These are phyloP conservation scores for Agrochola macilenta DNA, from an alignment of 2,888 invertebrate genomes.

Conservation along the genomic window DNA sequence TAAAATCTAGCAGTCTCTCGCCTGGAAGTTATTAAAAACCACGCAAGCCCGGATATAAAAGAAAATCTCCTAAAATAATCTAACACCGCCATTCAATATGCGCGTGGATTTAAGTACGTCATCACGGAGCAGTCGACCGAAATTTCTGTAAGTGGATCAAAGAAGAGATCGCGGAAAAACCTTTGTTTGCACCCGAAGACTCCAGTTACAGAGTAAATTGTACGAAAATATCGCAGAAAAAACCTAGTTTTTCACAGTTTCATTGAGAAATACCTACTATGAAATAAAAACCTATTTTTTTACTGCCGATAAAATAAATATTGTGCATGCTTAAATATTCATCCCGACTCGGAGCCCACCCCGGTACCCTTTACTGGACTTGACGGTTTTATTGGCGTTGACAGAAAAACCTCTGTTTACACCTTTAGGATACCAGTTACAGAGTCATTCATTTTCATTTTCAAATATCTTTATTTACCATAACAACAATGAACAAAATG, in stretches of 20 bases:
- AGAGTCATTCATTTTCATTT: background rate
- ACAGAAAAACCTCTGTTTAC: background rate
- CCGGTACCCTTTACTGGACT: background rate
- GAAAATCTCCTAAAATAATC: conserved; percentile 36
- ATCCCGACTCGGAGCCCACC: too few species aligned
- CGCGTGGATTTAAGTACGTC: conserved; percentile 49
- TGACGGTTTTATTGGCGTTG: too few species aligned
- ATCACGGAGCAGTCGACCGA: conserved; percentile 49
- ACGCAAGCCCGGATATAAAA: conserved; percentile 25
- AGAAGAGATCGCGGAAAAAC: conserved; percentile 12
- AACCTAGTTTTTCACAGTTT: background rate
- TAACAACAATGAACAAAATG: too few species aligned
- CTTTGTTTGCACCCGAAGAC: conserved; percentile 19
- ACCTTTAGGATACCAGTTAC: background rate
- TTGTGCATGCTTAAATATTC: background rate
- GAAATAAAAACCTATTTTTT: background rate
- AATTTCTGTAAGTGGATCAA: conserved; percentile 26
- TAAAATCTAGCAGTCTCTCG: background rate
- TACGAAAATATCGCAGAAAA: conserved; percentile 3
- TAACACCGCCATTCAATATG: conserved; percentile 38
- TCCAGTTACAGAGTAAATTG: conserved; percentile 1
- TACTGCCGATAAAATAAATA: background rate
- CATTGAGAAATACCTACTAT: background rate
- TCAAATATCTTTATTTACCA: too few species aligned
- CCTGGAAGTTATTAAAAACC: conserved; percentile 21